phyloP scores from a whole-genome alignment of 2,113 vertebrate species.

The Atherinomorus stipes region DNA sequence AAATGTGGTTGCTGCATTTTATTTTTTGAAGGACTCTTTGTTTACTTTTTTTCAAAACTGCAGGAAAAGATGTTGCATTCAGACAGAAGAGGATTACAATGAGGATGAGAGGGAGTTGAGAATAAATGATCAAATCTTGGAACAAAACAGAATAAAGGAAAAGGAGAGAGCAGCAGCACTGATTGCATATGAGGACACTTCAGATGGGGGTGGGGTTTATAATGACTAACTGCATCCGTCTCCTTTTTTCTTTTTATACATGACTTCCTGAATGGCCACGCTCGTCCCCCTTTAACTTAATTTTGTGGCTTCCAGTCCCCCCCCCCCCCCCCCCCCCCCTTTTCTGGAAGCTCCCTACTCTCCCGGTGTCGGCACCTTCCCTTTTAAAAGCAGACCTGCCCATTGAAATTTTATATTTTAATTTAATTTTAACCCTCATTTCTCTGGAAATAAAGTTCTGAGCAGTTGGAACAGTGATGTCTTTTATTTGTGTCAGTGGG shows the following conservation, averaged over 20 bases:
- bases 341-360: constrained; percentile 40
- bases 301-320: constrained; percentile 56
- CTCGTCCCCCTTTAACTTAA: constrained; percentile 48
- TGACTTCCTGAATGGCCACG: constrained; percentile 51
- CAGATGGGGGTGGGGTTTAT: constrained; percentile 76
- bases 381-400: constrained; percentile 59
- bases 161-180: constrained; percentile 75
- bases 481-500: background rate
- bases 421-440: constrained; percentile 84
- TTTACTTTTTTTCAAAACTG: constrained; percentile 85
- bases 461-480: constrained; percentile 75
- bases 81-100: constrained; percentile 48
- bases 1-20: constrained; percentile 85
- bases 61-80: constrained; percentile 83
- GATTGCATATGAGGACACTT: constrained; percentile 78
- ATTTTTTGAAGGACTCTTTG: constrained; percentile 85
- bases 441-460: constrained; percentile 85
- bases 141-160: constrained; percentile 55
- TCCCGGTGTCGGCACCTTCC: constrained; percentile 28
- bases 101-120: constrained; percentile 53
- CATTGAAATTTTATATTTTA: constrained; percentile 82
- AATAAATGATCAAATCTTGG: constrained; percentile 55
- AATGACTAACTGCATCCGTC: constrained; percentile 74
- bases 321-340: constrained; percentile 24
- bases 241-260: constrained; percentile 63